Conservation (phyloP, 2,888 invertebrate species). For the Heliconius sara region DNA sequence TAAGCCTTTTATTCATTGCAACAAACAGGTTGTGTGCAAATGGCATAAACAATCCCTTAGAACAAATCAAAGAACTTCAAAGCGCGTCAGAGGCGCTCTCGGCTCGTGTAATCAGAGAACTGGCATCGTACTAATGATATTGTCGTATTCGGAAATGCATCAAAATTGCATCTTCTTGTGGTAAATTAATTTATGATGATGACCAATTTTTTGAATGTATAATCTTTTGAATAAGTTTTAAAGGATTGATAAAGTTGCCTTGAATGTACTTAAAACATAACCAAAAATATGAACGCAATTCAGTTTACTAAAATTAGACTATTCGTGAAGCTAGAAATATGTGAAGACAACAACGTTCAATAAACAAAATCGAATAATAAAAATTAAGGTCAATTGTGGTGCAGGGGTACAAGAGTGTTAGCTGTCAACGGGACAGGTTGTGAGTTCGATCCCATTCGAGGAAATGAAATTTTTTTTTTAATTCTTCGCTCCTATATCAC, state of each 20-base stretch:
- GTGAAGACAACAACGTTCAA: no score
- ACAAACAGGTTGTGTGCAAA: constrained; percentile 27
- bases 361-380: no score
- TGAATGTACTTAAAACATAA: neutral
- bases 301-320: neutral
- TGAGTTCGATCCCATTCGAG: no score
- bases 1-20: constrained; percentile 26
- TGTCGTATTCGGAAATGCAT: constrained; percentile 28
- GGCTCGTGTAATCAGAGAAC: constrained; percentile 44
- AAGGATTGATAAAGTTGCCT: neutral
- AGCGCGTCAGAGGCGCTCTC: constrained; percentile 42
- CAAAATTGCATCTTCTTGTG: constrained; percentile 19
- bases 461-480: no score
- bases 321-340: no score
- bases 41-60: constrained; percentile 27
- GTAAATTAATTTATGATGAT: constrained; percentile 1
- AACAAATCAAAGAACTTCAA: constrained; percentile 45
- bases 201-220: neutral
- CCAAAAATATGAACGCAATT: neutral
- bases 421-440: no score
- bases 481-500: no score
- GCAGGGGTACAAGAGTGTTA: no score
- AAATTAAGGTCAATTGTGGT: no score
- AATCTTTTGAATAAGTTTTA: neutral
- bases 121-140: constrained; percentile 43